phyloP scores from a whole-genome alignment of 1,140 invertebrate species.

The Dendroctonus valens region DNA sequence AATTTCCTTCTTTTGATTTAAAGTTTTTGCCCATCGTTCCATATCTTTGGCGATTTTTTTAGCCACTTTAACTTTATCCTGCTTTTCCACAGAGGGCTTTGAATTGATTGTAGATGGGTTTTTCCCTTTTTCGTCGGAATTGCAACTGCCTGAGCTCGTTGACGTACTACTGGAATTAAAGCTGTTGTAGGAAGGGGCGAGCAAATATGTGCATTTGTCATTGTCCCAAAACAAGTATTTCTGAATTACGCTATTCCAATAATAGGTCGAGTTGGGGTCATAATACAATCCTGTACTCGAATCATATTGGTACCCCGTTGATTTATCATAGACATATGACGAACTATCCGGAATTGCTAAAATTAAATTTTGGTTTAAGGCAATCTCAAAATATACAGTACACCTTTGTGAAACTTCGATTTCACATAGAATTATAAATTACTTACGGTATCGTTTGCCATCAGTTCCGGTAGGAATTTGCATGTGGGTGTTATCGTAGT shows the following conservation, averaged over 20 bases:
- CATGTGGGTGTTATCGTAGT: conserved; percentile 44
- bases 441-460: conserved; percentile 67
- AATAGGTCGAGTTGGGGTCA: conserved; percentile 91
- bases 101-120: neutral
- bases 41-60: conserved; percentile 92
- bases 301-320: conserved; percentile 97
- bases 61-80: conserved; percentile 94
- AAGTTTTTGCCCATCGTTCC: conserved; percentile 89
- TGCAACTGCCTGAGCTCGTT: conserved; percentile 34
- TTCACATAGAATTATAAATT: neutral
- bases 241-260: conserved; percentile 85
- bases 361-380: conserved; percentile 44
- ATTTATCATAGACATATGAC: conserved; percentile 91
- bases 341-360: conserved; percentile 82
- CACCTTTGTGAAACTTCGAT: neutral
- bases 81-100: conserved; percentile 55
- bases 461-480: conserved; percentile 58
- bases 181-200: conserved; percentile 58
- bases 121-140: conserved; percentile 10
- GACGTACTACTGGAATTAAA: neutral
- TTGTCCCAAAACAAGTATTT: conserved; percentile 96
- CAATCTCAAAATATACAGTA: neutral
- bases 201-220: conserved; percentile 75
- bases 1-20: conserved; percentile 95
- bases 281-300: conserved; percentile 91